A percentile compares a stretch with the other conserved stretches of the same genome.
phyloP scores from a whole-genome alignment of 2,888 invertebrate species.

The Leucozona laternaria region DNA sequence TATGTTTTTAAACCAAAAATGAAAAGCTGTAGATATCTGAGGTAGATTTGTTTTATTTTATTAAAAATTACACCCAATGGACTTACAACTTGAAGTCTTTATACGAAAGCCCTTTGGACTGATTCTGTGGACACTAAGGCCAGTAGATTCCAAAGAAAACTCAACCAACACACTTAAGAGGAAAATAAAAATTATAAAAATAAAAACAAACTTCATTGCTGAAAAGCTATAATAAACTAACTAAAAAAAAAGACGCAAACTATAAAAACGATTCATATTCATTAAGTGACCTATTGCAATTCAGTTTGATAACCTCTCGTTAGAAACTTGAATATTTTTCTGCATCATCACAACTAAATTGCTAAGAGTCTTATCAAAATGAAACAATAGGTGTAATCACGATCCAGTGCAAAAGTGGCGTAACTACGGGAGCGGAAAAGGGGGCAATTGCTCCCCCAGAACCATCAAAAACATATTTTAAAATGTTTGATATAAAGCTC shows the following conservation, averaged over 20 bases:
- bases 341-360: background rate
- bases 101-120: conserved; percentile 6
- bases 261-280: background rate
- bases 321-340: background rate
- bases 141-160: background rate
- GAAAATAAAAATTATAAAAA: background rate
- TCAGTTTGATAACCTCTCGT: background rate
- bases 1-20: too few relatives aligned
- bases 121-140: background rate
- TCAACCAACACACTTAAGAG: background rate
- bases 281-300: background rate
- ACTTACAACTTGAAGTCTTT: background rate
- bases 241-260: background rate
- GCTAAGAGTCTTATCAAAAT: background rate
- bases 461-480: too few relatives aligned
- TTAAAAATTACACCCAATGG: background rate
- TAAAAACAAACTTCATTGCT: background rate
- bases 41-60: too few relatives aligned
- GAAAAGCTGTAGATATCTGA: too few relatives aligned
- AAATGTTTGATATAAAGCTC: too few relatives aligned
- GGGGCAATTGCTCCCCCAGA: too few relatives aligned
- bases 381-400: too few relatives aligned
- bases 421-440: too few relatives aligned
- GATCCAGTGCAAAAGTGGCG: too few relatives aligned
- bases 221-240: background rate